phyloP scores from a whole-genome alignment of 2,797 vertebrate genomes.

The Chromis chromis region DNA sequence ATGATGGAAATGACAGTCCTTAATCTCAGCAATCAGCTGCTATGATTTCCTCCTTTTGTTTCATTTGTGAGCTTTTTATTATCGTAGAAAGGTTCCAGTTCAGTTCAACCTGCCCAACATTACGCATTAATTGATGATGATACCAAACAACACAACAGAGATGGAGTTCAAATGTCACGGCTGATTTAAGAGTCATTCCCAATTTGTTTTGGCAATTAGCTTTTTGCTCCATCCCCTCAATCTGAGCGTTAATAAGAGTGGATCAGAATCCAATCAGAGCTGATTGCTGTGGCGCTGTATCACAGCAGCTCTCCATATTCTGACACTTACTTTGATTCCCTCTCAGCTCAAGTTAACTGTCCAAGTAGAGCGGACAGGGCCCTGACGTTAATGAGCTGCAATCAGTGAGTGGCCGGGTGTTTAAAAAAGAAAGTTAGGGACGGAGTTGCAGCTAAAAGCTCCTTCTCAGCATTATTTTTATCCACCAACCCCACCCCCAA shows the following conservation, averaged over 20 bases:
- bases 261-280: slow-evolving; percentile 79
- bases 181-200: slow-evolving; percentile 60
- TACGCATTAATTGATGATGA: background rate
- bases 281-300: slow-evolving; percentile 70
- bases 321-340: slow-evolving; percentile 63
- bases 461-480: slow-evolving; percentile 46
- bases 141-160: slow-evolving; percentile 13
- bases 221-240: slow-evolving; percentile 64
- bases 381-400: slow-evolving; percentile 70
- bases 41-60: slow-evolving; percentile 8
- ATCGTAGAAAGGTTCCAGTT: background rate
- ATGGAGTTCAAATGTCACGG: slow-evolving; percentile 45
- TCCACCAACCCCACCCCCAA: background rate
- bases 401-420: slow-evolving; percentile 54
- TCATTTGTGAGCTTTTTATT: slow-evolving; percentile 6
- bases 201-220: slow-evolving; percentile 78
- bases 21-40: slow-evolving; percentile 25
- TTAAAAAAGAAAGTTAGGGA: slow-evolving; percentile 16
- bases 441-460: slow-evolving; percentile 36
- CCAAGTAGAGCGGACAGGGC: slow-evolving; percentile 36
- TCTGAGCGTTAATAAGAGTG: slow-evolving; percentile 75
- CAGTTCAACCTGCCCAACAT: background rate
- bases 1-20: slow-evolving; percentile 10
- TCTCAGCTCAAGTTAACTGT: slow-evolving; percentile 49
- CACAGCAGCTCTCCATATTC: slow-evolving; percentile 35